A percentile compares a stretch with the other conserved stretches of the same genome.
phyloP scores from a whole-genome alignment of 2,797 vertebrate species.

The Thalassophryne amazonica region DNA sequence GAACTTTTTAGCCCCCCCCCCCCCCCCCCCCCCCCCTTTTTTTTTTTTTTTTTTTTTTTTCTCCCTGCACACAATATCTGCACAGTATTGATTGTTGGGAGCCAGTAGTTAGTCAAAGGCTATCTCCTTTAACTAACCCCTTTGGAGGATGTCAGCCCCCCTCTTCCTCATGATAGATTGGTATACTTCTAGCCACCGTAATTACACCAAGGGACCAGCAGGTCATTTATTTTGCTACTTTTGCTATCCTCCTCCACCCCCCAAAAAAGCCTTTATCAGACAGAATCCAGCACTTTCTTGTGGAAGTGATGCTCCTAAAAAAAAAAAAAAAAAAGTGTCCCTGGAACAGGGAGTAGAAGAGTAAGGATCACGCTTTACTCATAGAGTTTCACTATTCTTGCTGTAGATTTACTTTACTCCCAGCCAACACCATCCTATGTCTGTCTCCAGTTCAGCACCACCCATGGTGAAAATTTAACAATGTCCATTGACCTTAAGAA shows the following conservation, averaged over 20 bases:
- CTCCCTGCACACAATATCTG: conserved; percentile 90
- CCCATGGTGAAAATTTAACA: too few species aligned
- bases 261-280: conserved; percentile 97
- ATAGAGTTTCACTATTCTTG: conserved; percentile 30
- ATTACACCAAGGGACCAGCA: conserved; percentile 93
- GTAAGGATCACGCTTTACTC: conserved; percentile 30
- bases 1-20: conserved; percentile 93
- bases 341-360: conserved; percentile 9
- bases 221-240: conserved; percentile 99
- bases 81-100: conserved; percentile 91
- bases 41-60: conserved; percentile 31
- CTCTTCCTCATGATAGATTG: conserved; percentile 88
- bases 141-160: conserved; percentile 88
- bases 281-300: conserved; percentile 88
- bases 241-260: conserved; percentile 95
- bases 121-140: conserved; percentile 99
- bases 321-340: conserved; percentile 81
- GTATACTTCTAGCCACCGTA: conserved; percentile 95
- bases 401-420: conserved; percentile 34
- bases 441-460: conserved; percentile 36
- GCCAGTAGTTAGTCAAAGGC: conserved; percentile 98
- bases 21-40: too few species aligned
- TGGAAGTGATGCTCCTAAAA: conserved; percentile 87
- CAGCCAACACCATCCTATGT: background rate
- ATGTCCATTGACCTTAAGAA: too few species aligned